Percentiles rank a stretch among this genome's conserved stretches.
Conservation (phyloP, 1,140 invertebrate species). For the Hycleus cichorii region DNA sequence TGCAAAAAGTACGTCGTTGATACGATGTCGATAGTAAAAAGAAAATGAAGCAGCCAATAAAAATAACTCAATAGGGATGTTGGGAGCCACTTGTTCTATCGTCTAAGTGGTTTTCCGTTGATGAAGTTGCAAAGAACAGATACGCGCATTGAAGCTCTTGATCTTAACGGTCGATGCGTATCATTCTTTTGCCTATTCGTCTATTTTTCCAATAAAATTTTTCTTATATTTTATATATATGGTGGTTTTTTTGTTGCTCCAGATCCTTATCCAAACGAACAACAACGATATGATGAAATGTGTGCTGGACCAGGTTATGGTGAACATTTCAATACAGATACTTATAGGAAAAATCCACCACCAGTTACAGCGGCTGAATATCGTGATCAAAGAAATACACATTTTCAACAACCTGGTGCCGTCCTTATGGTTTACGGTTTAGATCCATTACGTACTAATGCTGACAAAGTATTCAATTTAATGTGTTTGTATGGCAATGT, state of each 20-base stretch:
- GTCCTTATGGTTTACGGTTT: conserved; percentile 99
- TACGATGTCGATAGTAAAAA: too few relatives aligned
- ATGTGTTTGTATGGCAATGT: conserved; percentile 99
- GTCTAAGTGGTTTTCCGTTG: too few relatives aligned
- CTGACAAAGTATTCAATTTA: conserved; percentile 96
- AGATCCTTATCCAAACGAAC: conserved; percentile 38
- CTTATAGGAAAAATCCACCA: conserved; percentile 34
- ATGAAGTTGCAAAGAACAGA: too few relatives aligned
- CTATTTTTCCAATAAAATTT: neutral
- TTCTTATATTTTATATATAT: neutral
- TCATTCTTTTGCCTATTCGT: too few relatives aligned
- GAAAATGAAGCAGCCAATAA: too few relatives aligned
- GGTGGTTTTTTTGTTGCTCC: conserved; percentile 20
- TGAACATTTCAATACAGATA: conserved; percentile 32
- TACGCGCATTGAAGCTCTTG: too few relatives aligned
- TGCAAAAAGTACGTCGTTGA: too few relatives aligned
- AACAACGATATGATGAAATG: conserved; percentile 36
- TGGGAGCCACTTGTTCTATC: too few relatives aligned
- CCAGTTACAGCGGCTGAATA: conserved; percentile 21
- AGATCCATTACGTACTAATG: conserved; percentile 87
- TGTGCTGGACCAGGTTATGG: conserved; percentile 39
- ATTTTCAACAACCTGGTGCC: conserved; percentile 62
- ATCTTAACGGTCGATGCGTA: too few relatives aligned
- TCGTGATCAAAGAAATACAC: conserved; percentile 33
- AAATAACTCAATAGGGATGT: too few relatives aligned